Evolutionary conservation across 2,113 vertebrate genomes (phyloP).

Genomic region (Chamaea fasciata): DNA sequence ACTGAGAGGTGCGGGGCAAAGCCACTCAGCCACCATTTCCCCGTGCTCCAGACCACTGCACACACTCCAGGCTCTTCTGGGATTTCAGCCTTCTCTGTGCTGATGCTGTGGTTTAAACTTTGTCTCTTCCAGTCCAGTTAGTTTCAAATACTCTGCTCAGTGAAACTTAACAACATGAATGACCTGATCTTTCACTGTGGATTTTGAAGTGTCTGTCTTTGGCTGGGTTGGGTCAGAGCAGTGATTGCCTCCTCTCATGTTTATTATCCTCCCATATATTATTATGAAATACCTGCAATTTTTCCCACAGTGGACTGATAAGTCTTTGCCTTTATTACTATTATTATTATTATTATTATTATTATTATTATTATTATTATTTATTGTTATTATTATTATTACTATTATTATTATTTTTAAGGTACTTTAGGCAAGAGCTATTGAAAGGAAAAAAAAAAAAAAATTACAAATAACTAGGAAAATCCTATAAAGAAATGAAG

Average conservation of each 20-base stretch:
- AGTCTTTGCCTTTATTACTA: not conserved
- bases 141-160: not conserved
- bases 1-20: not conserved
- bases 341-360: not conserved
- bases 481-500: not conserved
- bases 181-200: not conserved
- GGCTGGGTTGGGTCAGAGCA: not conserved
- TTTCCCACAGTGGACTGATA: not conserved
- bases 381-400: not conserved
- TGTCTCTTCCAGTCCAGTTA: not conserved
- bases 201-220: fast-evolving
- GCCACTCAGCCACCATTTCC: fast-evolving
- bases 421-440: not conserved
- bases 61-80: not conserved
- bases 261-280: not conserved
- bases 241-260: not conserved
- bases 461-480: not conserved
- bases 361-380: too few relatives aligned
- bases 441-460: not conserved
- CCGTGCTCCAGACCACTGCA: not conserved
- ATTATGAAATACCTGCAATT: not conserved
- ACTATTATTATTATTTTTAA: not conserved
- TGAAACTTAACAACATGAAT: fast-evolving
- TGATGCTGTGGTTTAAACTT: not conserved
- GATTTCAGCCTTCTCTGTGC: not conserved